Evolutionary conservation across 2,797 vertebrate species (phyloP).

Genomic region (Thripadectes ignobilis): DNA sequence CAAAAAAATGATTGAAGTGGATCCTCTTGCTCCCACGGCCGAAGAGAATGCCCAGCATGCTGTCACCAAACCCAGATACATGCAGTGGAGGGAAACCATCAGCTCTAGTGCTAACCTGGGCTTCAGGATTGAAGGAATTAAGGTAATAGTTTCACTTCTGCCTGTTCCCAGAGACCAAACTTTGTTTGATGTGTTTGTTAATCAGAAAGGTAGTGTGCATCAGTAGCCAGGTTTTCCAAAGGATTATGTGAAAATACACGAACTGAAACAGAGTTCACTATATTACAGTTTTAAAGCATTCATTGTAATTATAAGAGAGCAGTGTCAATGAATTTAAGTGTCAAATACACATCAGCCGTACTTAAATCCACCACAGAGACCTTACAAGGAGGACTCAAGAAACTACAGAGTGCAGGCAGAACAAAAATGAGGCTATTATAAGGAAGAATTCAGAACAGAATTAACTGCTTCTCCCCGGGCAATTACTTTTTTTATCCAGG

Average conservation of each 20-base stretch:
- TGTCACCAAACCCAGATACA: conserved; percentile 95
- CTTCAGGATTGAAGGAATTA: conserved; percentile 97
- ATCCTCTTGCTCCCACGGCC: conserved; percentile 86
- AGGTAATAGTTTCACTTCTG: conserved; percentile 78
- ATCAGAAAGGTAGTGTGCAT: not conserved
- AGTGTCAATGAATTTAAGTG: not conserved
- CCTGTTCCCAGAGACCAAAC: not conserved
- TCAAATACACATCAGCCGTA: not conserved
- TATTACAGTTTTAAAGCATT: not conserved
- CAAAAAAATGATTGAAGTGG: conserved; percentile 96
- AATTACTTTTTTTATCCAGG: not conserved
- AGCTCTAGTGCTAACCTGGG: conserved; percentile 95
- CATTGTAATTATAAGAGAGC: not conserved
- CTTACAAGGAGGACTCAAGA: not conserved
- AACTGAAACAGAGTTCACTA: not conserved
- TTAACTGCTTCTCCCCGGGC: not conserved
- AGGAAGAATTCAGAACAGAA: not conserved
- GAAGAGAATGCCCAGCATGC: conserved; percentile 88
- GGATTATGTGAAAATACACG: not conserved
- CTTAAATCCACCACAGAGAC: not conserved
- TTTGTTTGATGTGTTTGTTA: not conserved
- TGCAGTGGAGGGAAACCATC: conserved; percentile 98
- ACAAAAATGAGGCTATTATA: not conserved
- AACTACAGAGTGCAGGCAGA: not conserved
- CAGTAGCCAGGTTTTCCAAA: not conserved